phyloP scores from a whole-genome alignment of 2,888 invertebrate species.

The Allophyes oxyacanthae region DNA sequence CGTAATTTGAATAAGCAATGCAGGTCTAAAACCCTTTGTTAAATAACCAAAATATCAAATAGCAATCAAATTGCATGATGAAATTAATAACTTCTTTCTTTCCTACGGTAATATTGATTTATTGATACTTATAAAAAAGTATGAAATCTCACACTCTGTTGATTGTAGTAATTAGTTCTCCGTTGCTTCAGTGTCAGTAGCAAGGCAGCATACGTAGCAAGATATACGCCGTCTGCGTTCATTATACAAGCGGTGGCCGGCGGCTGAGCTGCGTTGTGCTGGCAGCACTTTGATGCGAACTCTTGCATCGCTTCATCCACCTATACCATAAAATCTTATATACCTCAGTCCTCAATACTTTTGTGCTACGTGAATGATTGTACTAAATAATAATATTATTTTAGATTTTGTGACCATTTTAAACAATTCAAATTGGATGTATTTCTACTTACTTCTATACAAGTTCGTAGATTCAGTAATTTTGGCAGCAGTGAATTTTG shows the following conservation, averaged over 20 bases:
- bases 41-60: too few species aligned
- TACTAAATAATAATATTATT: too few species aligned
- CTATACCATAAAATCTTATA: constrained; percentile 60
- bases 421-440: too few species aligned
- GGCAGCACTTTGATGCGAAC: constrained; percentile 97
- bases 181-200: constrained; percentile 94
- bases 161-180: constrained; percentile 93
- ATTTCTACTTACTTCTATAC: constrained; percentile 91
- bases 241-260: constrained; percentile 93
- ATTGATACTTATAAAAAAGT: background rate
- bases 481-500: constrained; percentile 93
- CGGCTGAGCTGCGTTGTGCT: constrained; percentile 91
- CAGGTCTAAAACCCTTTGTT: too few species aligned
- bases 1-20: too few species aligned
- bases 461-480: constrained; percentile 92
- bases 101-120: too few species aligned
- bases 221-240: constrained; percentile 98
- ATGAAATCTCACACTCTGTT: constrained; percentile 78
- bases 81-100: too few species aligned
- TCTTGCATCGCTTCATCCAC: constrained; percentile 97
- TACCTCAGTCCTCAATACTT: too few species aligned
- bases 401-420: too few species aligned
- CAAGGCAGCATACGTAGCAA: constrained; percentile 96
- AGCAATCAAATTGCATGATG: too few species aligned
- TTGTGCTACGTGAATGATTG: too few species aligned